A percentile compares a stretch with the other conserved stretches of the same genome.
phyloP scores from a whole-genome alignment of 2,888 invertebrate genomes.

The Nebria brevicollis region DNA sequence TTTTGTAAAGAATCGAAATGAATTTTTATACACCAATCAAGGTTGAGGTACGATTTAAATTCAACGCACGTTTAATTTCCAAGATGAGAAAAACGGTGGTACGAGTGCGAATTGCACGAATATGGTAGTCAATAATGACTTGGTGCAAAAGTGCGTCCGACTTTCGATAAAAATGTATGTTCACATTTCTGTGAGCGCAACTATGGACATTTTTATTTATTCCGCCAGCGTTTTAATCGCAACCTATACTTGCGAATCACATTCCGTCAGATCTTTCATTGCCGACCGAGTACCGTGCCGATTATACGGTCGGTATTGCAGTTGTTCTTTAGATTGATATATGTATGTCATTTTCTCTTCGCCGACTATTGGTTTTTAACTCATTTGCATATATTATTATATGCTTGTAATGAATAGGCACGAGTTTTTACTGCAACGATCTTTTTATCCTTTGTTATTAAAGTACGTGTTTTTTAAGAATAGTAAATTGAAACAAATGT shows the following conservation, averaged over 20 bases:
- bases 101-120: conserved; percentile 37
- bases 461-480: too few relatives aligned
- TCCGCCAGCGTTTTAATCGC: neutral
- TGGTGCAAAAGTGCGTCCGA: conserved; percentile 6
- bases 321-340: neutral
- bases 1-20: neutral
- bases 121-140: conserved; percentile 33
- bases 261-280: neutral
- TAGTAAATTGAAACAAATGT: too few relatives aligned
- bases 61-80: neutral
- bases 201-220: neutral
- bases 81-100: conserved; percentile 20
- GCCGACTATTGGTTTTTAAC: neutral
- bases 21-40: neutral
- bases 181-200: neutral
- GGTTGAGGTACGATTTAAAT: neutral
- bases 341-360: neutral
- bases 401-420: neutral
- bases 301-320: neutral
- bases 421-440: neutral
- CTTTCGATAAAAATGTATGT: conserved; percentile 5
- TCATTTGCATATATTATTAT: neutral
- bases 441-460: too few relatives aligned
- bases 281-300: neutral
- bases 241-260: neutral